Conservation (phyloP, 2,113 vertebrate genomes). For the Campylorhamphus procurvoides region DNA sequence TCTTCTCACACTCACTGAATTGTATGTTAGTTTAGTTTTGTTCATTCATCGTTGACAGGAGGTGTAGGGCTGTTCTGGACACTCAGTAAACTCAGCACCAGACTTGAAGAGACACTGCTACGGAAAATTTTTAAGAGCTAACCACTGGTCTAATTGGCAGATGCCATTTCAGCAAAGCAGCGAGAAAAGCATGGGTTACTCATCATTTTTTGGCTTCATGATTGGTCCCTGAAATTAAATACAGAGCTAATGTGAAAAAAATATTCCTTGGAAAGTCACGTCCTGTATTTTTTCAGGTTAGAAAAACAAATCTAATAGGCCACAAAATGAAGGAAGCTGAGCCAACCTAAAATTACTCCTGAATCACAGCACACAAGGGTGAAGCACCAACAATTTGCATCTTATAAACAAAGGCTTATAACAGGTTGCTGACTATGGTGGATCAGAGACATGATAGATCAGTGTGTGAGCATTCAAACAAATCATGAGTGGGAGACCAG, state of each 20-base stretch:
- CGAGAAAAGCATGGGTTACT: not conserved
- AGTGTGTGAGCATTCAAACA: not conserved
- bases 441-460: not conserved
- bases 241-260: not conserved
- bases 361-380: not conserved
- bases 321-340: slow-evolving; percentile 15
- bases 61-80: not conserved
- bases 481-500: not conserved
- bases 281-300: not conserved
- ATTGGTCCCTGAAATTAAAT: not conserved
- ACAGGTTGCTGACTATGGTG: not conserved
- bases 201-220: not conserved
- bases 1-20: not conserved
- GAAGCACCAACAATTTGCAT: not conserved
- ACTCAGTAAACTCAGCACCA: accelerated
- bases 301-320: not conserved
- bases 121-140: not conserved
- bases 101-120: not conserved
- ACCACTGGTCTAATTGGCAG: not conserved
- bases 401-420: not conserved
- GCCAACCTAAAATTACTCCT: not conserved
- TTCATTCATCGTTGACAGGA: not conserved
- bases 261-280: not conserved
- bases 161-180: not conserved
- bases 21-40: not conserved